phyloP scores from a whole-genome alignment of 1,140 invertebrate genomes.

The Lineus longissimus region DNA sequence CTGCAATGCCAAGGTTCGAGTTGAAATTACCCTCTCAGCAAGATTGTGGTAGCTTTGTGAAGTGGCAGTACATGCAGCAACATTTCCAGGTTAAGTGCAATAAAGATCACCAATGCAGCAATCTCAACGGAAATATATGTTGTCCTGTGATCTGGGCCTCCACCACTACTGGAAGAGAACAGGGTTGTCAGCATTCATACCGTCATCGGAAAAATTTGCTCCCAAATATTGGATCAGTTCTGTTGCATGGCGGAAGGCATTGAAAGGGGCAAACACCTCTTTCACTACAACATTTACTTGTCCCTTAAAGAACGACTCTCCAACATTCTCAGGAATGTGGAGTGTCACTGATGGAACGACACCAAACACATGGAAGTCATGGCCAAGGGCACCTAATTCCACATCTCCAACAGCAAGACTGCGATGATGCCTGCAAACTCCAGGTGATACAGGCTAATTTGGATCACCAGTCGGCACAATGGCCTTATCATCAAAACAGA shows the following conservation, averaged over 20 bases:
- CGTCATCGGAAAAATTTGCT: background rate
- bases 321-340: slow-evolving; percentile 15
- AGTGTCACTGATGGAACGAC: too few species aligned
- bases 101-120: slow-evolving; percentile 7
- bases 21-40: slow-evolving; percentile 12
- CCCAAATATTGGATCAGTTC: slow-evolving; percentile 10
- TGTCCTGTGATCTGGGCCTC: slow-evolving; percentile 18
- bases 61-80: slow-evolving; percentile 17
- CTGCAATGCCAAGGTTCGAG: slow-evolving; percentile 18
- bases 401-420: too few species aligned
- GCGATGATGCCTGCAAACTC: too few species aligned
- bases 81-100: slow-evolving; percentile 14
- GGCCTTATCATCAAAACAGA: slow-evolving; percentile 25
- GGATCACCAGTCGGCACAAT: slow-evolving; percentile 5
- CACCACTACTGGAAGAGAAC: slow-evolving; percentile 16
- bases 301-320: slow-evolving; percentile 20
- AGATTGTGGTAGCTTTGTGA: slow-evolving; percentile 18
- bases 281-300: slow-evolving; percentile 14
- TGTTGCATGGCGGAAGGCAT: slow-evolving; percentile 17
- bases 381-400: too few species aligned
- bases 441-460: too few species aligned
- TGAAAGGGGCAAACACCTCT: slow-evolving; percentile 20
- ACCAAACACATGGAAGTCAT: too few species aligned
- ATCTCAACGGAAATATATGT: slow-evolving; percentile 17
- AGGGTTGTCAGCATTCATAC: background rate